phyloP scores from a whole-genome alignment of 2,113 vertebrate species.

The Nesoenas mayeri region DNA sequence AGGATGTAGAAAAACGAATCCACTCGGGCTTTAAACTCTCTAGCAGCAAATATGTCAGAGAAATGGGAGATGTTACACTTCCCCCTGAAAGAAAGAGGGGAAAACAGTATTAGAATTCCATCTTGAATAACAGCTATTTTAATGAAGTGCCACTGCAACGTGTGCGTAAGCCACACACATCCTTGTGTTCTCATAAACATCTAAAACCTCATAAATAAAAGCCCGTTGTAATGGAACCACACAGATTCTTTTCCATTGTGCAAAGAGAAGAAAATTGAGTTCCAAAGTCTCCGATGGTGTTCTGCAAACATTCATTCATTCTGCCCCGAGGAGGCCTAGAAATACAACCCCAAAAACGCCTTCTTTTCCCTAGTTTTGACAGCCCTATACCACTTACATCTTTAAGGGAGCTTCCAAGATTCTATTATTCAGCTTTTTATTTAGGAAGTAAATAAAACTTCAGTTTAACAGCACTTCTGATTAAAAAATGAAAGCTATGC shows the following conservation, averaged over 20 bases:
- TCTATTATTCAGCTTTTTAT: not conserved
- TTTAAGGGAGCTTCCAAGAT: not conserved
- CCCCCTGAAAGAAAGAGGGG: conserved; percentile 84
- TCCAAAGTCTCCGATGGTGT: not conserved
- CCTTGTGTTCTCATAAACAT: not conserved
- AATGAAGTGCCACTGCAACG: conserved; percentile 7
- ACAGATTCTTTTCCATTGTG: not conserved
- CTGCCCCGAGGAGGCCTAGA: not conserved
- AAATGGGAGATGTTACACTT: conserved; percentile 99
- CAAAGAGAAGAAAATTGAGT: not conserved
- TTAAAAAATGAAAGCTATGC: not conserved
- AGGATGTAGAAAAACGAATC: conserved; percentile 99
- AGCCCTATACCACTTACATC: too few species aligned
- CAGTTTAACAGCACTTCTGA: not conserved
- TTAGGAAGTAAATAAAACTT: not conserved
- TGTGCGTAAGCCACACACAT: not conserved
- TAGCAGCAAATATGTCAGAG: conserved; percentile 99
- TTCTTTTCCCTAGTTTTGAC: not conserved
- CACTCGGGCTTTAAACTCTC: conserved; percentile 97
- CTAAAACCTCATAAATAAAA: not conserved
- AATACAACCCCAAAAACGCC: not conserved
- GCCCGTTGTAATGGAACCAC: not conserved
- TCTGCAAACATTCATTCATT: not conserved
- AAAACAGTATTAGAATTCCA: not conserved
- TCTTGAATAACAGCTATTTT: not conserved